A percentile compares a stretch with the other conserved stretches of the same genome.
Evolutionary conservation across 2,888 invertebrate genomes (phyloP).

Genomic region (Drosophila mimetica): DNA sequence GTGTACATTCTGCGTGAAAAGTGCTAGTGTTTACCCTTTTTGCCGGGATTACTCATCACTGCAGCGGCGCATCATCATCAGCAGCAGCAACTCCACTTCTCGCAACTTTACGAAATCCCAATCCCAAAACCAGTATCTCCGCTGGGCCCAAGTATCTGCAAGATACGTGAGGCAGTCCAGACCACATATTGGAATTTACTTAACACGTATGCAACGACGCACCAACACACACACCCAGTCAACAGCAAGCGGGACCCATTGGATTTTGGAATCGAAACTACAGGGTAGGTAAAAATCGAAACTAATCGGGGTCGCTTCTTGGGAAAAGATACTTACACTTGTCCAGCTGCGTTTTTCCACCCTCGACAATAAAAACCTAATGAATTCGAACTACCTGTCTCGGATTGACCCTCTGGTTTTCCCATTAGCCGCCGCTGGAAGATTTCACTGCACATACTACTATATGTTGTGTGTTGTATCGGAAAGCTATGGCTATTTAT

Average conservation of each 20-base stretch:
- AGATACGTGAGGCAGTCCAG: constrained; percentile 62
- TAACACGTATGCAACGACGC: constrained; percentile 67
- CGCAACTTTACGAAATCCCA: constrained; percentile 63
- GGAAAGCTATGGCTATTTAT: constrained; percentile 69
- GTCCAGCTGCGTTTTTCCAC: constrained; percentile 56
- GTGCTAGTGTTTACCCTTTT: constrained; percentile 32
- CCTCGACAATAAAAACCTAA: constrained; percentile 45
- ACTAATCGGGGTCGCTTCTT: constrained; percentile 42
- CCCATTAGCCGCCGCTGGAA: constrained; percentile 48
- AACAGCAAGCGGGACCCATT: constrained; percentile 53
- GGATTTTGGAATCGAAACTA: constrained; percentile 49
- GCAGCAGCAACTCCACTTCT: constrained; percentile 25
- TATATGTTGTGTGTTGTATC: constrained; percentile 46
- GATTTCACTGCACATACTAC: constrained; percentile 61
- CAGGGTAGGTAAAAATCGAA: constrained; percentile 21
- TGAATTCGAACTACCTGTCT: constrained; percentile 66
- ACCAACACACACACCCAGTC: constrained; percentile 37
- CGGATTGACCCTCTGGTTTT: constrained; percentile 35
- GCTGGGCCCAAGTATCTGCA: constrained; percentile 71
- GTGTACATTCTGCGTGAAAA: constrained; percentile 32
- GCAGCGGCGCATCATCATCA: constrained; percentile 30
- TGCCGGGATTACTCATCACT: constrained; percentile 68
- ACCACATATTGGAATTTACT: constrained; percentile 78
- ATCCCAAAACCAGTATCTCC: constrained; percentile 74
- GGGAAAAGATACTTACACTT: constrained; percentile 40